These are phyloP conservation scores for Protobothrops mucrosquamatus DNA, from an alignment of 2,113 vertebrate species.

Conservation along the genomic window DNA sequence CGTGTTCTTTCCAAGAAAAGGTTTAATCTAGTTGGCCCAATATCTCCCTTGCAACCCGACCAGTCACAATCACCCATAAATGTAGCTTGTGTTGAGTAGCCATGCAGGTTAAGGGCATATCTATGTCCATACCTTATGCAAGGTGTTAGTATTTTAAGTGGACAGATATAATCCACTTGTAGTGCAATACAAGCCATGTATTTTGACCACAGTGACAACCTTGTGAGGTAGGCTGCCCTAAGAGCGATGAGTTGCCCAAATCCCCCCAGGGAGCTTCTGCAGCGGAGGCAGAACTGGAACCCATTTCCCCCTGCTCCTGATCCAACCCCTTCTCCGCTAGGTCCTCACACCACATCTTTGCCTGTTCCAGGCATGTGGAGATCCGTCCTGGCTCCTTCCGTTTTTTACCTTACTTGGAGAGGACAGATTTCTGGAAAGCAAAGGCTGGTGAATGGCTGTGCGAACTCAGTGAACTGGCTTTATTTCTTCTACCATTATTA, in stretches of 20 bases:
- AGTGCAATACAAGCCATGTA: not conserved
- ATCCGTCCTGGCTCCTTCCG: not conserved
- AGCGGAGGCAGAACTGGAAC: not conserved
- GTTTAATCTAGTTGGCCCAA: not conserved
- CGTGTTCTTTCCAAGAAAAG: not conserved
- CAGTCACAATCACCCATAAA: not conserved
- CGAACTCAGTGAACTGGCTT: not conserved
- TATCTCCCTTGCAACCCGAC: not conserved
- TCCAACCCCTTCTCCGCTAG: not conserved
- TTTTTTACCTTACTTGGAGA: not conserved
- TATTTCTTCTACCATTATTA: not conserved
- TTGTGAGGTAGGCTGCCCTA: not conserved
- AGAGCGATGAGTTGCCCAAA: not conserved
- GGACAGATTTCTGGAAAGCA: not conserved
- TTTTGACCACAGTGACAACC: not conserved
- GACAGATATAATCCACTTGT: not conserved
- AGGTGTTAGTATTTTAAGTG: not conserved
- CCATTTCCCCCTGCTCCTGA: not conserved
- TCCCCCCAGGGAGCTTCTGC: not conserved
- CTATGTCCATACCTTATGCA: not conserved
- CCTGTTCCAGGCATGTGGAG: not conserved
- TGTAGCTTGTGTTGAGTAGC: not conserved
- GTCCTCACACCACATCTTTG: not conserved
- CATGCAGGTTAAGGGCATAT: not conserved
- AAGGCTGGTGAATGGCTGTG: not conserved